These are phyloP conservation scores for Sinocyclocheilus grahami DNA, from an alignment of 2,113 vertebrate genomes.

Conservation along the genomic window DNA sequence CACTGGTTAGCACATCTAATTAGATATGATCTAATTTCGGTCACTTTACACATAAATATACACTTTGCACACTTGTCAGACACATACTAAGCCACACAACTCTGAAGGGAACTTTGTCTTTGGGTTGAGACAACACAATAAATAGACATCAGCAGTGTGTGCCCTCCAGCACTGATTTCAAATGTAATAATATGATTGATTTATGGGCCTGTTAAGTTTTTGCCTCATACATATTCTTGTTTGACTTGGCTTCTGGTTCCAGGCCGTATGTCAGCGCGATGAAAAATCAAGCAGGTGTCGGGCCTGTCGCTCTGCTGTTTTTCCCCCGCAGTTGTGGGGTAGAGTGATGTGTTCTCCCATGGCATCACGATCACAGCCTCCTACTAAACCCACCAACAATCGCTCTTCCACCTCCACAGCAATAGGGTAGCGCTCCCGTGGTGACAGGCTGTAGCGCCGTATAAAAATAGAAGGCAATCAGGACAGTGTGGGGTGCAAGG, in stretches of 20 bases:
- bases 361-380: conserved; percentile 52
- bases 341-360: conserved; percentile 60
- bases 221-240: conserved; percentile 53
- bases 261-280: conserved; percentile 43
- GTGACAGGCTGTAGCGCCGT: conserved; percentile 77
- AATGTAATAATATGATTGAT: conserved; percentile 66
- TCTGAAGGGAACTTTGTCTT: conserved; percentile 21
- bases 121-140: conserved; percentile 38
- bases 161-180: conserved; percentile 56
- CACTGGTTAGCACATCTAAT: not conserved
- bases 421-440: conserved; percentile 71
- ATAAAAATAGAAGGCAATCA: conserved; percentile 86
- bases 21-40: not conserved
- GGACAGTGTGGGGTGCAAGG: conserved; percentile 76
- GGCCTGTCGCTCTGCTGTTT: conserved; percentile 35
- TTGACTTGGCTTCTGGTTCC: conserved; percentile 53
- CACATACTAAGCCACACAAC: not conserved
- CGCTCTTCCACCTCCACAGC: conserved; percentile 28
- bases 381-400: conserved; percentile 33
- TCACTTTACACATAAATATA: not conserved
- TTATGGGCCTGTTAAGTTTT: conserved; percentile 57
- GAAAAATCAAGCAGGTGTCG: conserved; percentile 65
- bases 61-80: conserved; percentile 10
- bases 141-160: conserved; percentile 20
- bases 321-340: not conserved